Base-by-base conservation (phyloP, 2,888 invertebrate species). In the Pammene fasciana region DNA sequence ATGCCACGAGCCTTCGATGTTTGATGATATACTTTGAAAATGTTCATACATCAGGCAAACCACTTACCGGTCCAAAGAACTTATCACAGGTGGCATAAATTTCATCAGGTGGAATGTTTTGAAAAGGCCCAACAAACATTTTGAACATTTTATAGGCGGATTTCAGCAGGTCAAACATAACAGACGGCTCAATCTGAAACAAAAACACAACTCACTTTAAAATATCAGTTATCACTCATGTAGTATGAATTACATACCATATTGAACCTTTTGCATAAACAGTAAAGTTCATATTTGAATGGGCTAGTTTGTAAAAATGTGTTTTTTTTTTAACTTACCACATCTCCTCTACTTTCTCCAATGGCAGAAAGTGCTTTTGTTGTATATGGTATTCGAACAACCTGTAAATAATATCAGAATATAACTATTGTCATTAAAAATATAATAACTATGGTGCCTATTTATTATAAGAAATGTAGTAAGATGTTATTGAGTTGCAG, bases 111-210 rank as follows among this genome's bases (percentile, higher is more conserved):
- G 96, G 86, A 74, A 96, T 94, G 66, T 93, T 90, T 72, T 94
- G 90, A 77, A 98, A 96, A 5, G 95, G 95, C 0, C 97, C 97
- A 90, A 96, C 95, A 83, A 97, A 97, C 78, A 99, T 92, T 82
- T 96, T 94, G 83, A 97, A 98, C 95, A 97, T 96, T 76, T 94
- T 94, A 84, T 99, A 98, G 7, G 96, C 94, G 72, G 90, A 86
- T 65, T 83, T 78, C 46, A 93, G 75, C 34, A 92, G 77, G 71
- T 93, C 88, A 78, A 81, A 81, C 88, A 93, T 90, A 18, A 93
- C 85, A 61, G 88, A 83, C 67, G 93, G 89, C 74, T 91, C 88
- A 48, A 91, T 78, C 93, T 93, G 79, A 43, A 87, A 85, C 54
- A 18, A 57, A 59, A 50, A 64, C 8, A 48, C 62, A 0, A 41